phyloP scores from a whole-genome alignment of 2,113 vertebrate genomes.

The Aegotheles bennettii region DNA sequence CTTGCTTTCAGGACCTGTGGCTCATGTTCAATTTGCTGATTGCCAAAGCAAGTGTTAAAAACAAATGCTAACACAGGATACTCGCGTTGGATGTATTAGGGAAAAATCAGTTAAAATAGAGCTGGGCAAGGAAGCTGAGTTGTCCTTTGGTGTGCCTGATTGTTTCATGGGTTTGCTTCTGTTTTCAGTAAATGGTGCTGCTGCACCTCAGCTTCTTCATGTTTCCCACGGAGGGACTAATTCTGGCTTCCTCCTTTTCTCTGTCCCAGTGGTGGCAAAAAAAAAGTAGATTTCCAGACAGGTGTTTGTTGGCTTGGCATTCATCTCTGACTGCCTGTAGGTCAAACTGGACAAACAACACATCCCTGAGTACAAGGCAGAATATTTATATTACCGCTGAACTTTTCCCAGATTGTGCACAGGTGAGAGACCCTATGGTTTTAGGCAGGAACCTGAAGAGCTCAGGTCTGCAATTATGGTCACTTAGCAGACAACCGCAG shows the following conservation, averaged over 20 bases:
- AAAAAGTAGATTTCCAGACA: not conserved
- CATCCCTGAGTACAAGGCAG: not conserved
- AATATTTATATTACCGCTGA: not conserved
- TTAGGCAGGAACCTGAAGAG: not conserved
- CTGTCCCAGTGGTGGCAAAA: not conserved
- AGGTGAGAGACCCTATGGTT: slow-evolving; percentile 14
- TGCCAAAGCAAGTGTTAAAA: not conserved
- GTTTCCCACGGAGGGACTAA: not conserved
- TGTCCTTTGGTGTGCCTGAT: not conserved
- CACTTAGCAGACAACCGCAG: slow-evolving; percentile 42
- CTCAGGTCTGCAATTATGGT: not conserved
- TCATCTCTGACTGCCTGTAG: not conserved
- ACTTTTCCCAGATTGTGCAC: not conserved
- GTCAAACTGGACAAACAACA: not conserved
- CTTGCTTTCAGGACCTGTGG: not conserved
- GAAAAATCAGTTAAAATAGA: not conserved
- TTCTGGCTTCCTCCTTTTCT: not conserved
- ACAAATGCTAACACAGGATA: not conserved
- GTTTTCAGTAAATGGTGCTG: not conserved
- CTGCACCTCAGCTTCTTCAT: not conserved
- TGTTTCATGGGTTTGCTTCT: not conserved
- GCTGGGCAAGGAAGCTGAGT: not conserved
- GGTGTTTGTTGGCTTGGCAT: not conserved
- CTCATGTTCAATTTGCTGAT: accelerated
- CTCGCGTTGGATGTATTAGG: not conserved